Conservation (phyloP, 2,113 vertebrate species). For the Micronycteris hirsuta region DNA sequence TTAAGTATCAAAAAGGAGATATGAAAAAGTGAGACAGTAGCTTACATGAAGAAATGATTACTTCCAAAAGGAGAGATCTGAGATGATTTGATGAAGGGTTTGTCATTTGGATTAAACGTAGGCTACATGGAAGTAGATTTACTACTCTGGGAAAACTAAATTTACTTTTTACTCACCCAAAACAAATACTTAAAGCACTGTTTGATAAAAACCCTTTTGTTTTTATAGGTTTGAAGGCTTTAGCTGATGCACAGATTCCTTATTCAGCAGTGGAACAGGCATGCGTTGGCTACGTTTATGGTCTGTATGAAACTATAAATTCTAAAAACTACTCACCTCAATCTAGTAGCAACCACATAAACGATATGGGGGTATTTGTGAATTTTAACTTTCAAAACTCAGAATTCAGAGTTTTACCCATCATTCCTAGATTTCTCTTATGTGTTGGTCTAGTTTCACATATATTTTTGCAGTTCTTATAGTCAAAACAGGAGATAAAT, state of each 20-base stretch:
- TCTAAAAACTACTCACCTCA: not conserved
- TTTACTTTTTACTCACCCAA: not conserved
- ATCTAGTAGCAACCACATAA: not conserved
- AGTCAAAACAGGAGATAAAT: not conserved
- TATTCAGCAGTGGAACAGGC: constrained; percentile 93
- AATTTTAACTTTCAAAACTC: constrained; percentile 1
- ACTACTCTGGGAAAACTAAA: not conserved
- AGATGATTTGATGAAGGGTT: not conserved
- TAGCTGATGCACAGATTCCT: constrained; percentile 90
- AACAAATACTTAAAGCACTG: not conserved
- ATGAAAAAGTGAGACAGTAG: not conserved
- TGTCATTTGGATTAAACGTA: not conserved
- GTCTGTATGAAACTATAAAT: constrained; percentile 76
- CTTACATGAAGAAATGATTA: not conserved
- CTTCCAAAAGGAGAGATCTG: not conserved
- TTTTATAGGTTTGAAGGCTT: constrained; percentile 87
- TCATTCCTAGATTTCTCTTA: not conserved
- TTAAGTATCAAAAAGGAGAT: not conserved
- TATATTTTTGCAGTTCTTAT: not conserved
- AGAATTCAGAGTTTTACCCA: constrained; percentile 1
- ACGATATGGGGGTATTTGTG: not conserved
- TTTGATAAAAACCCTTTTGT: not conserved
- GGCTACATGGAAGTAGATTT: not conserved
- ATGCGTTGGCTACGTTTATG: constrained; percentile 94
- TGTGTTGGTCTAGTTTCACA: not conserved